Conservation (phyloP, 2,888 invertebrate genomes). For the Incurvaria masculella region DNA sequence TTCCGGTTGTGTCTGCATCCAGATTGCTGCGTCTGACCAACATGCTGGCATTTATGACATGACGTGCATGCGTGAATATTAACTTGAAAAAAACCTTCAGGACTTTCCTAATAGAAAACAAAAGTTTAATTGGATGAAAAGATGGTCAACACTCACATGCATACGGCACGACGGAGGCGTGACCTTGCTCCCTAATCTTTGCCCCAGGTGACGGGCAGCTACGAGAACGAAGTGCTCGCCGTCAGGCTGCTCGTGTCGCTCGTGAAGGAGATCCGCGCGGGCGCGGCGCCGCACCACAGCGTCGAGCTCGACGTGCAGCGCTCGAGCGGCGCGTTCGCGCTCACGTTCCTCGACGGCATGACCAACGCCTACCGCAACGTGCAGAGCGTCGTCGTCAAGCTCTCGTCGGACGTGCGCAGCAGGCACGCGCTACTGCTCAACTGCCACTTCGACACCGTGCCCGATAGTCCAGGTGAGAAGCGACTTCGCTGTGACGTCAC, state of each 20-base stretch:
- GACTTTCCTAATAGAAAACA: too few species aligned
- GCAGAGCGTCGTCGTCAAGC: slow-evolving; percentile 71
- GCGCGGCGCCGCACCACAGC: slow-evolving; percentile 50
- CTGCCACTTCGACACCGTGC: slow-evolving; percentile 89
- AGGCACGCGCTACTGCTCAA: slow-evolving; percentile 74
- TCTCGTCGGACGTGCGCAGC: slow-evolving; percentile 28
- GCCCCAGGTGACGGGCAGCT: slow-evolving; percentile 61
- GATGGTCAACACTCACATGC: too few species aligned
- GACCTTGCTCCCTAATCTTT: too few species aligned
- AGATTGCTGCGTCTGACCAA: too few species aligned
- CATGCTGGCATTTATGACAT: too few species aligned
- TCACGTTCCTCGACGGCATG: slow-evolving; percentile 75
- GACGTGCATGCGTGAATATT: too few species aligned
- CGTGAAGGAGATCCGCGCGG: slow-evolving; percentile 46
- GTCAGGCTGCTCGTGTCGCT: slow-evolving; percentile 59
- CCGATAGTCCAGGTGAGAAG: slow-evolving; percentile 79
- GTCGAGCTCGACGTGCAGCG: slow-evolving; percentile 66
- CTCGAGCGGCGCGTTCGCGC: slow-evolving; percentile 71
- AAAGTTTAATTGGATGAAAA: too few species aligned
- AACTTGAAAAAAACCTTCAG: too few species aligned
- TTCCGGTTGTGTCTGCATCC: too few species aligned
- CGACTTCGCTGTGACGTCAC: too few species aligned
- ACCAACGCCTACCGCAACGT: slow-evolving; percentile 80
- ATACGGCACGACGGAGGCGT: too few species aligned
- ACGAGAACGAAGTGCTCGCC: slow-evolving; percentile 74